Evolutionary conservation across 2,797 vertebrate genomes (phyloP), one percentile per base, ranked within the genome.

Genomic region (Enteromius anoplus): DNA sequence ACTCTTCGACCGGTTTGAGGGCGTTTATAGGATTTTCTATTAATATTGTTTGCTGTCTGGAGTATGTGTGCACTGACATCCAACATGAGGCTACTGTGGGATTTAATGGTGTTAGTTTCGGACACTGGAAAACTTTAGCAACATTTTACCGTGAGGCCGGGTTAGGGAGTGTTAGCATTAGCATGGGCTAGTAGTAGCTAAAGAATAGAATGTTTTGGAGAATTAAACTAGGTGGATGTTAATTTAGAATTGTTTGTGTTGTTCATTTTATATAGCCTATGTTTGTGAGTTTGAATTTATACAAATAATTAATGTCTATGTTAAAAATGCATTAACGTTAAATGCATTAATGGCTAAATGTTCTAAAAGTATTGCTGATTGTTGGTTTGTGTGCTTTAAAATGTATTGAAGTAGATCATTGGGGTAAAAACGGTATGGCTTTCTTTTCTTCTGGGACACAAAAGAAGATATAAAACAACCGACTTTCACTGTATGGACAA

Each of bases 1-100:
- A 80, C 78, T 55, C 49, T 70, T 58, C 78, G 11, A 37, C 58
- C 64, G 58, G 42, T 81, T 72, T 49, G 42, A 72, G 55, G 60
- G 68, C 64, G 62, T 49, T 53, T 78, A 49, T 78, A 49, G 47
- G 68, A 58, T 49, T 42, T 23, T 80, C 32, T 70, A 45, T 70
- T 80, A 58, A 58, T 65, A 45, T 23, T 40, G 55, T 49, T 73
- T 69, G 75, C 26, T 37, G 32, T 81, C 53, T 64, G 12, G 58
- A 49, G 68, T 58, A 55, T 19, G 12, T 72, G 49, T 62, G 53
- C 2, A 40, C 40, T 81, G 53, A 72, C 40, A 47, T 60, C 23
- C 51, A 47, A n/a, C 51, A 47, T 71, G 17, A 66, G 29, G 64
- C 47, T 40, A 69, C 32, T 69, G 64, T 11, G 23, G 34, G 14